A percentile compares a stretch with the other conserved stretches of the same genome.
Evolutionary conservation across 2,797 vertebrate genomes (phyloP).

Genomic region (Phrynocephalus vlangalii): DNA sequence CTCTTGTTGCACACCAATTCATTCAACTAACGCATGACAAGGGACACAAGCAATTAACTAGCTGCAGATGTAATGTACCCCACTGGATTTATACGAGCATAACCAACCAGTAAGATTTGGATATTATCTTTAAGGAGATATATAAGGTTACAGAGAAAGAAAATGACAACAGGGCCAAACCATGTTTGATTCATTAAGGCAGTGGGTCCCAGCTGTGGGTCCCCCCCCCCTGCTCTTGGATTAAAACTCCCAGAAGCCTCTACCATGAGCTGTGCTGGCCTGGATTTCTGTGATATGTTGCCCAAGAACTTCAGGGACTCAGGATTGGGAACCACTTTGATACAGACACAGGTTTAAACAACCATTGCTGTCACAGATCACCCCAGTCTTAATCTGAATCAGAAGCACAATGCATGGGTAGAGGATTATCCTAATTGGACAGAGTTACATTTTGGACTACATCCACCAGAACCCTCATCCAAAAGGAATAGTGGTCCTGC

Average conservation of each 20-base stretch:
- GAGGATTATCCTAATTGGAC: too few species aligned
- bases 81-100: too few species aligned
- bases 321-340: neutral
- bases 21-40: too few species aligned
- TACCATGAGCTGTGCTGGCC: too few species aligned
- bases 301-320: too few species aligned
- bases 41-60: too few species aligned
- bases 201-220: neutral
- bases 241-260: neutral
- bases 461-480: too few species aligned
- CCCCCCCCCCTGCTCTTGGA: neutral
- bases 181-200: neutral
- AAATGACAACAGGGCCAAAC: conserved; percentile 35
- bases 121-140: conserved; percentile 51
- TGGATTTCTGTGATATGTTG: too few species aligned
- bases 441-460: too few species aligned
- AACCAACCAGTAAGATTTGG: neutral
- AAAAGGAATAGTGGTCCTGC: too few species aligned
- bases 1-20: too few species aligned
- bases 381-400: neutral
- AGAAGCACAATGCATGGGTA: neutral
- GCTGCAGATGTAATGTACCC: too few species aligned
- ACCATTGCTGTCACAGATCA: neutral
- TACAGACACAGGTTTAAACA: neutral
- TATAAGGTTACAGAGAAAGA: conserved; percentile 53